Base-by-base conservation (phyloP, 2,888 invertebrate species). In the Mesochorus sp. region DNA sequence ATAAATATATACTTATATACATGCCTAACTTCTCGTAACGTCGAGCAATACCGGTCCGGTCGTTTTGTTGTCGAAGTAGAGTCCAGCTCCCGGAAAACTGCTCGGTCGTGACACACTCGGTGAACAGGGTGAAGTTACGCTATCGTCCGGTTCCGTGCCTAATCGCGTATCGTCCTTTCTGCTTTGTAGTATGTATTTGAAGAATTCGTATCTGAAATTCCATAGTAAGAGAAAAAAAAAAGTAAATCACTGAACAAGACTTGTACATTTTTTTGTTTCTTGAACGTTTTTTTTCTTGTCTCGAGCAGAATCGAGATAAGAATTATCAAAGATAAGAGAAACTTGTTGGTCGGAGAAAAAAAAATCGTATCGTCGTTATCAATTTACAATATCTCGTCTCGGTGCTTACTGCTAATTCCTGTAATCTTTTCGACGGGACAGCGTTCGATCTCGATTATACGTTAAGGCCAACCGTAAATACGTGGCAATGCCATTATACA, bases 191-290 rank as follows among this genome's bases (percentile, higher is more conserved):
- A 83, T 51, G 70, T 89, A 90, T 80, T 91, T 91, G 80, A 90
- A 89, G 79, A 88, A 89, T 76, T 91, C 90, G 59, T 91, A 91
- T 61, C 91, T 90, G 79, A n/a, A n/a, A n/a, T n/a, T 31, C 6
- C 31, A 17, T 12, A 26, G 53, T 10, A 53, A 53, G 8, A 21
- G 8, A 28, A 77, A 24, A 59, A 64, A 14, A 10, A 59, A 31
- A 37, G 31, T n/a, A 17, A 42, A 42, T 64, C 55, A 49, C 44
- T 37, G 42, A 3, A 42, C 10, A 21, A 6, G 44, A 47, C 53
- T 59, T 44, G 5, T 14, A 28, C 31, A 44, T 44, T 2, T 51
- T 6, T 19, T 57, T 70, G 31, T 72, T 71, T 21, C 34, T 31
- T 44, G 14, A 10, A n/a, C 34, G n/a, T 14, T n/a, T 14, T 2